phyloP scores from a whole-genome alignment of 2,797 vertebrate genomes.

The Chrysocyon brachyurus region DNA sequence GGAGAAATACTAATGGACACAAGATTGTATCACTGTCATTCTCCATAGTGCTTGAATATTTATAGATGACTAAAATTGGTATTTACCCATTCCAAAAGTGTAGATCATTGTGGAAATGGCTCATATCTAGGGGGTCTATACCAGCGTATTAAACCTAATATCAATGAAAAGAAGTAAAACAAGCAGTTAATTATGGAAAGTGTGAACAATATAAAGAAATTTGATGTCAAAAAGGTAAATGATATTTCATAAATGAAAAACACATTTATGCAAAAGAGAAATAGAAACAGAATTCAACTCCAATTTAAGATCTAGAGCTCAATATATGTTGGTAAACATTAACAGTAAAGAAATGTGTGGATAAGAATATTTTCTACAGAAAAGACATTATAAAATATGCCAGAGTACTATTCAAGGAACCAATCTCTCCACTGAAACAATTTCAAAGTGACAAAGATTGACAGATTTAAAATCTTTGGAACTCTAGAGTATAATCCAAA shows the following conservation, averaged over 20 bases:
- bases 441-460: background rate
- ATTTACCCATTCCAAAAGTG: background rate
- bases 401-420: background rate
- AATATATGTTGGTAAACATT: background rate
- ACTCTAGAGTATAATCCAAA: background rate
- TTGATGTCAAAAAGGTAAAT: background rate
- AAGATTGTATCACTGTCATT: background rate
- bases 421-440: background rate
- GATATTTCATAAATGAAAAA: background rate
- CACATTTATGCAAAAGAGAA: background rate
- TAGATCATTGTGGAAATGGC: background rate
- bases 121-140: background rate
- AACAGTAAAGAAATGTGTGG: background rate
- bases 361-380: background rate
- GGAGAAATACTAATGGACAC: background rate
- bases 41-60: background rate
- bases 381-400: background rate
- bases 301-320: background rate
- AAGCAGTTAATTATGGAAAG: background rate
- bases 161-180: background rate
- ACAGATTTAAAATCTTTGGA: background rate
- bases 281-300: background rate
- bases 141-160: background rate
- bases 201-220: background rate
- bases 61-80: background rate